Conservation (phyloP, 2,113 vertebrate genomes). For the Pristiophorus japonicus region DNA sequence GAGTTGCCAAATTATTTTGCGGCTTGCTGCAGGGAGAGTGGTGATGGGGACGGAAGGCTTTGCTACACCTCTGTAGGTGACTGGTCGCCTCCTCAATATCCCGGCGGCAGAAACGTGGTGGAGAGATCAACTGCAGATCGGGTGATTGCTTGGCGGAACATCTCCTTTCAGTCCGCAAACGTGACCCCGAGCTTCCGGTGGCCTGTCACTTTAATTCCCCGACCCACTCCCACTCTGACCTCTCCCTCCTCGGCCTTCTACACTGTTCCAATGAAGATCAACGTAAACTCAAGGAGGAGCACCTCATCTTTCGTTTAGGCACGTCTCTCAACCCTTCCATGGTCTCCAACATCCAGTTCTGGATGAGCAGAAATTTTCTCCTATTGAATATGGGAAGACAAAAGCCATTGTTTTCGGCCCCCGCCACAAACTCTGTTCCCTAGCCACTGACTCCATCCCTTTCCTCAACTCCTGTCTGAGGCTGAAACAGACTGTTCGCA, state of each 20-base stretch:
- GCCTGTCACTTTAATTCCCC: not conserved
- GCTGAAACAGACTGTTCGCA: too few species aligned
- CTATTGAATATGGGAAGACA: too few species aligned
- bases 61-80: not conserved
- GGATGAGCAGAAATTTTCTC: too few species aligned
- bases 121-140: not conserved
- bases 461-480: too few species aligned
- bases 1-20: not conserved
- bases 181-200: not conserved
- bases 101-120: not conserved
- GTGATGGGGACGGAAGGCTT: not conserved
- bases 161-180: not conserved
- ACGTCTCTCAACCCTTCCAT: too few species aligned
- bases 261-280: not conserved
- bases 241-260: not conserved
- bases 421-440: too few species aligned
- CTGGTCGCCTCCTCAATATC: not conserved
- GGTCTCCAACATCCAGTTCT: too few species aligned
- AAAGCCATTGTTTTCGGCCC: too few species aligned
- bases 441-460: too few species aligned
- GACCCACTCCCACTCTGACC: not conserved
- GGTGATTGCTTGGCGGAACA: not conserved
- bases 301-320: not conserved
- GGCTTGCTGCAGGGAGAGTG: not conserved
- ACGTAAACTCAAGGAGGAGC: not conserved